Conservation (phyloP, 2,888 invertebrate species). For the Hydrotaea cyrtoneurina region DNA sequence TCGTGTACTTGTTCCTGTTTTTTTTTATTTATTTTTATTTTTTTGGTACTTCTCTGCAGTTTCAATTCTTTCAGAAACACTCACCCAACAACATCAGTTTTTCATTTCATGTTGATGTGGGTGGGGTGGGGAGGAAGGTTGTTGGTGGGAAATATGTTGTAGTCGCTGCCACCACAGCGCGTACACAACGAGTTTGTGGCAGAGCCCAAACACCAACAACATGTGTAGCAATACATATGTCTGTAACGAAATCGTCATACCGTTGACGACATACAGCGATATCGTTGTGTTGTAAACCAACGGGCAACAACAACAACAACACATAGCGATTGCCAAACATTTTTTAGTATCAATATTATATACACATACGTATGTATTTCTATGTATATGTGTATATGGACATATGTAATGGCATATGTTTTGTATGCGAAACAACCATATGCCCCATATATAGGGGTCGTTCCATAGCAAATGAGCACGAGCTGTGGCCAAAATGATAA, state of each 20-base stretch:
- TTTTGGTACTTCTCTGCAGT: neutral
- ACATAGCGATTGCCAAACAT: conserved; percentile 24
- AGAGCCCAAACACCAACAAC: neutral
- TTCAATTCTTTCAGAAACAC: conserved; percentile 3
- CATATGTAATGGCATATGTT: no score
- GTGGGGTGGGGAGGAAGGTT: no score
- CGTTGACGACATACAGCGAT: no score
- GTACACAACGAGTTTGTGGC: conserved; percentile 24
- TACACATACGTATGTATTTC: neutral
- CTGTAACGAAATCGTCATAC: neutral
- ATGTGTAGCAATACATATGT: neutral
- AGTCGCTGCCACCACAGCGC: conserved; percentile 16
- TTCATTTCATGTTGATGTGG: conserved; percentile 62
- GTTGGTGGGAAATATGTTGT: conserved; percentile 59
- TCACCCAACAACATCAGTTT: conserved; percentile 43
- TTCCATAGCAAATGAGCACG: no score
- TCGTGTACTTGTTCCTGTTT: neutral
- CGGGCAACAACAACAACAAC: conserved; percentile 4
- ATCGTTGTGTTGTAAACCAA: neutral
- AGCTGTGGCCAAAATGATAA: no score
- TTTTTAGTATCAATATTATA: conserved; percentile 37
- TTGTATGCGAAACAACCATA: no score
- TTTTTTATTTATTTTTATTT: no score
- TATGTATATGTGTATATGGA: neutral
- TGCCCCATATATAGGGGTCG: no score